A percentile compares a stretch with the other conserved stretches of the same genome.
These are phyloP conservation scores for Aphodius granarius DNA, from an alignment of 2,888 invertebrate species.

Conservation along the genomic window DNA sequence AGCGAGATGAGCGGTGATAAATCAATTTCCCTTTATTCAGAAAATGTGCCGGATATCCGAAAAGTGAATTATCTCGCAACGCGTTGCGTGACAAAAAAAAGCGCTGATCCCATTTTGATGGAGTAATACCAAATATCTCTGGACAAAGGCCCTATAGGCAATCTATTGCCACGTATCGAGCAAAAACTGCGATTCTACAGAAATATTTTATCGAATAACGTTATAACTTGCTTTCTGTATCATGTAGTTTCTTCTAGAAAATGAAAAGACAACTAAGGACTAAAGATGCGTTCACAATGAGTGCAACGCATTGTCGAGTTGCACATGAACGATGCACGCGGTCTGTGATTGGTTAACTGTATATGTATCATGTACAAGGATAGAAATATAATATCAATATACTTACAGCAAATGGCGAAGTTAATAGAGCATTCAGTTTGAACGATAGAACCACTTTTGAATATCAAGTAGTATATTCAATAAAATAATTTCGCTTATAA, in stretches of 20 bases:
- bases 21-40: not conserved
- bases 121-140: not conserved
- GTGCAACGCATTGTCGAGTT: too few species aligned
- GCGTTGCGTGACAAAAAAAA: not conserved
- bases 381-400: too few species aligned
- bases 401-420: too few species aligned
- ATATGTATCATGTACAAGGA: too few species aligned
- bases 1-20: not conserved
- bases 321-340: too few species aligned
- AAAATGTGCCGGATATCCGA: not conserved
- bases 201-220: not conserved
- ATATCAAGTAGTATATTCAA: too few species aligned
- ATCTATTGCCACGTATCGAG: not conserved
- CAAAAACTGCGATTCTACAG: not conserved
- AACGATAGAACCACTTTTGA: too few species aligned
- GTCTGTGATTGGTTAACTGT: too few species aligned
- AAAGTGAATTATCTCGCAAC: not conserved
- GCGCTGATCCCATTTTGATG: not conserved
- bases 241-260: not conserved
- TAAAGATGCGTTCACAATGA: not conserved
- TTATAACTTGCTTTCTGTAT: not conserved
- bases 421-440: too few species aligned
- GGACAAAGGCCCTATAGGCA: not conserved
- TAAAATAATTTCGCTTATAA: too few species aligned
- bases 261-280: not conserved